Evolutionary conservation across 2,888 invertebrate species (phyloP).

Genomic region (Andrena marginata): DNA sequence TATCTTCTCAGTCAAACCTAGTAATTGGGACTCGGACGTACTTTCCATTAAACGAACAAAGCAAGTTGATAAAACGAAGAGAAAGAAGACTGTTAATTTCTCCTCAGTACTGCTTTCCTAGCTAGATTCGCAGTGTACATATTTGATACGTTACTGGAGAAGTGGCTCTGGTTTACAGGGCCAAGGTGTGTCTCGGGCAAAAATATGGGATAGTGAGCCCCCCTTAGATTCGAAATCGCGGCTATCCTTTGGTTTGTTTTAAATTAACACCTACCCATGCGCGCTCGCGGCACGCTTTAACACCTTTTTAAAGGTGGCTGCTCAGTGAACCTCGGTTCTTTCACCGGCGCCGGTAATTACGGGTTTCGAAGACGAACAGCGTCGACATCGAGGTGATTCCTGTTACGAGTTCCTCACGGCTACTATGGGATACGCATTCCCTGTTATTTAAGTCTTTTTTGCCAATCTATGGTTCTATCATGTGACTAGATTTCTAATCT

Average conservation of each 20-base stretch:
- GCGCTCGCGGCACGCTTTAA: slow-evolving; percentile 81
- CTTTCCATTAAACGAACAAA: too few relatives aligned
- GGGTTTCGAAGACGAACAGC: slow-evolving; percentile 58
- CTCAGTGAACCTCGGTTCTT: slow-evolving; percentile 61
- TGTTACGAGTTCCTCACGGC: slow-evolving; percentile 58
- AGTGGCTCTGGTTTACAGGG: slow-evolving; percentile 11
- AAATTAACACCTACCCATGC: slow-evolving; percentile 80
- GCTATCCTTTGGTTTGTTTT: slow-evolving; percentile 81
- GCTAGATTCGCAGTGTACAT: not conserved
- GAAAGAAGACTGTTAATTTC: too few relatives aligned
- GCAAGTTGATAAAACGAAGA: too few relatives aligned
- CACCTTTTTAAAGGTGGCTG: slow-evolving; percentile 79
- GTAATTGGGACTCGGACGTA: too few relatives aligned
- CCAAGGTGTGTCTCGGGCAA: slow-evolving; percentile 36
- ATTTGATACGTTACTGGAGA: slow-evolving; percentile 47
- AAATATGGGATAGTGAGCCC: slow-evolving; percentile 45
- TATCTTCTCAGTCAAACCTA: too few relatives aligned
- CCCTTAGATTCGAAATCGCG: slow-evolving; percentile 68
- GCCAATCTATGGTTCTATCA: too few relatives aligned
- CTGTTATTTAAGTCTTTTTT: too few relatives aligned
- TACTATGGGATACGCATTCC: slow-evolving; percentile 14
- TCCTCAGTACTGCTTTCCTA: too few relatives aligned
- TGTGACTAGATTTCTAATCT: too few relatives aligned
- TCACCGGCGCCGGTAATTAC: slow-evolving; percentile 71
- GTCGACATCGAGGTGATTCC: slow-evolving; percentile 69